Evolutionary conservation across 2,113 vertebrate species (phyloP).

Genomic region (Oreochromis tanganicae): DNA sequence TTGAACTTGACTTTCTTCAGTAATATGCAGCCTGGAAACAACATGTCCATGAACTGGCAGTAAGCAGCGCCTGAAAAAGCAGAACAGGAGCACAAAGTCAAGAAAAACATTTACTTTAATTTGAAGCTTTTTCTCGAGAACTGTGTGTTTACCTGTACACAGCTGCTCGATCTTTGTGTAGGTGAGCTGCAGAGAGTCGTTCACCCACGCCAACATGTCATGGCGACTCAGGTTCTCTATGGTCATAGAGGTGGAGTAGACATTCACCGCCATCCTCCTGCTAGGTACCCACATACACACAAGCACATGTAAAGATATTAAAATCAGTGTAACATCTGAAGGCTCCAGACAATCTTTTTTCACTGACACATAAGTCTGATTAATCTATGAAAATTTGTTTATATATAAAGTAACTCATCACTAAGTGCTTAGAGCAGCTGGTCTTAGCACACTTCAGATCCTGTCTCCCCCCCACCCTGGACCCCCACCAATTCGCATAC

Average conservation of each 20-base stretch:
- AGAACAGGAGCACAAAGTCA: not conserved
- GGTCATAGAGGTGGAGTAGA: constrained; percentile 93
- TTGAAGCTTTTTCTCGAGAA: not conserved
- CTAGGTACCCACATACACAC: constrained; percentile 36
- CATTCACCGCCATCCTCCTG: constrained; percentile 97
- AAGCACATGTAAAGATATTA: not conserved
- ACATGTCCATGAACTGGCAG: constrained; percentile 99
- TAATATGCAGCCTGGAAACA: constrained; percentile 91
- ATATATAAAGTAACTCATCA: not conserved
- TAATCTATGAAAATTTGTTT: not conserved
- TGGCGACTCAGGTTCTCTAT: constrained; percentile 96
- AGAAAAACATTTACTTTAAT: not conserved
- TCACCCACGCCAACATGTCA: constrained; percentile 97
- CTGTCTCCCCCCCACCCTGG: too few species aligned
- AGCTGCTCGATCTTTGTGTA: constrained; percentile 96
- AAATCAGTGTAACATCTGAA: not conserved
- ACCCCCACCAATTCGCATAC: too few species aligned
- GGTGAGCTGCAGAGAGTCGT: constrained; percentile 91
- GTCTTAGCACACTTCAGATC: too few species aligned
- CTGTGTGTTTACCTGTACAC: constrained; percentile 75
- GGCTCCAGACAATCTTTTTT: not conserved
- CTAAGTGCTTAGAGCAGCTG: too few species aligned
- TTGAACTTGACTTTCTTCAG: constrained; percentile 94
- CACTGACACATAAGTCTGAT: not conserved
- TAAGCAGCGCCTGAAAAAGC: constrained; percentile 80